Conservation (phyloP, 1,140 invertebrate species). For the Stenopsyche tienmushanensis region DNA sequence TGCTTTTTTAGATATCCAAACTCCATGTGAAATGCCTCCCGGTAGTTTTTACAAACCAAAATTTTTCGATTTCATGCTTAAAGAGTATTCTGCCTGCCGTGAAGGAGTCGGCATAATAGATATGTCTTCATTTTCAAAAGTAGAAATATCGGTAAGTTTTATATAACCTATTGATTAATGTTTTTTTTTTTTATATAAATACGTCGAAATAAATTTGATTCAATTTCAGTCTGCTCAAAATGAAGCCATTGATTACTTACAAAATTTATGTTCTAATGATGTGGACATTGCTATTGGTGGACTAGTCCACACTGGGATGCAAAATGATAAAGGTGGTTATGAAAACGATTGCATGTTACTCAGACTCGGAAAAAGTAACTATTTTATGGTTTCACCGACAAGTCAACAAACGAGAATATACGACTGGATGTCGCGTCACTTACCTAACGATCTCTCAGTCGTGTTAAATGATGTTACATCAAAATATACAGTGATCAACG, state of each 20-base stretch:
- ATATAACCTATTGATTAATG: background rate
- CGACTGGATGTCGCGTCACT: slow-evolving; percentile 71
- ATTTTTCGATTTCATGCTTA: slow-evolving; percentile 74
- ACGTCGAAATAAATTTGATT: background rate
- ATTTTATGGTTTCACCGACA: slow-evolving; percentile 83
- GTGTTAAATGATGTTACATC: slow-evolving; percentile 75
- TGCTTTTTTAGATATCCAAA: slow-evolving; percentile 38
- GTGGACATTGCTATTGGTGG: slow-evolving; percentile 71
- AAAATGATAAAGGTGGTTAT: slow-evolving; percentile 76
- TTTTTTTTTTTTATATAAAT: slow-evolving; percentile 1
- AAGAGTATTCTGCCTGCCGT: slow-evolving; percentile 77
- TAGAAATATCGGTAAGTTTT: slow-evolving; percentile 68
- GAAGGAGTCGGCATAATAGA: slow-evolving; percentile 80
- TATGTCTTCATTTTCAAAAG: slow-evolving; percentile 85
- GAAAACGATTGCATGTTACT: slow-evolving; percentile 81
- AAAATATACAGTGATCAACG: slow-evolving; percentile 81
- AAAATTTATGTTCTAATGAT: slow-evolving; percentile 76
- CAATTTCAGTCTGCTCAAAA: slow-evolving; percentile 55
- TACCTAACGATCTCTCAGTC: slow-evolving; percentile 65
- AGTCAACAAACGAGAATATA: slow-evolving; percentile 76
- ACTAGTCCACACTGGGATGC: slow-evolving; percentile 81
- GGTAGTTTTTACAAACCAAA: slow-evolving; percentile 70
- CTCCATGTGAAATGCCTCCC: slow-evolving; percentile 54
- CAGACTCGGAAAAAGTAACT: slow-evolving; percentile 68
- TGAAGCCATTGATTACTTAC: slow-evolving; percentile 70